Evolutionary conservation across 2,113 vertebrate species (phyloP), one percentile per base, ranked within the genome.

Genomic region (Erinaceus europaeus): DNA sequence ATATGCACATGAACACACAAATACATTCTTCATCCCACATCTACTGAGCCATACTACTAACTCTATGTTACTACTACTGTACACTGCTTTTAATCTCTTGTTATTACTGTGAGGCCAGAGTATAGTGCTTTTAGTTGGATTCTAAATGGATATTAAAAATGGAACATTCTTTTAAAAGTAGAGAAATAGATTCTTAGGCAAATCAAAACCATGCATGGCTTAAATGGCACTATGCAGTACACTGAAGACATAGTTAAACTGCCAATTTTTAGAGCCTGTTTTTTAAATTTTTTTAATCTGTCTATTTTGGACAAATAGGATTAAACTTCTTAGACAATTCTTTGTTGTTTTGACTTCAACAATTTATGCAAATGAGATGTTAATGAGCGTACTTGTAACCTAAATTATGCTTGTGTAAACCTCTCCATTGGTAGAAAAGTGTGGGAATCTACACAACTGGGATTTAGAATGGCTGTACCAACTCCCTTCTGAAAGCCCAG

Each of bases 341-440:
- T 96, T 97, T 98, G 98, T 98, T 98, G 98, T 98, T 98, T 96
- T 98, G 97, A 97, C 97, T 97, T 98, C 98, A 98, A 98, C 98
- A 98, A 98, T 98, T 98, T 98, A 99, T 99, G 98, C 98, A 99
- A 98, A 99, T 99, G 97, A 98, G 97, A 99, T 99, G 98, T 98
- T 99, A 99, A 99, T 98, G 98, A 98, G 98, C 97, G 93, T 96
- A 98, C 98, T 97, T 98, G 97, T 98, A 97, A 98, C 97, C 98
- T 98, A 98, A 98, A 98, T 97, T 98, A 98, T 97, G 98, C 97
- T 97, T 98, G 98, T 98, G 98, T 98, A 98, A 98, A 98, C 97
- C 97, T 97, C 97, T 97, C 97, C 96, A 97, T 97, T 98, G 98
- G 98, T 98, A 98, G 97, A 97, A 97, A 97, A 98, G 98, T 99